These are phyloP conservation scores for Podiceps cristatus DNA, from an alignment of 2,113 vertebrate genomes.

Conservation along the genomic window DNA sequence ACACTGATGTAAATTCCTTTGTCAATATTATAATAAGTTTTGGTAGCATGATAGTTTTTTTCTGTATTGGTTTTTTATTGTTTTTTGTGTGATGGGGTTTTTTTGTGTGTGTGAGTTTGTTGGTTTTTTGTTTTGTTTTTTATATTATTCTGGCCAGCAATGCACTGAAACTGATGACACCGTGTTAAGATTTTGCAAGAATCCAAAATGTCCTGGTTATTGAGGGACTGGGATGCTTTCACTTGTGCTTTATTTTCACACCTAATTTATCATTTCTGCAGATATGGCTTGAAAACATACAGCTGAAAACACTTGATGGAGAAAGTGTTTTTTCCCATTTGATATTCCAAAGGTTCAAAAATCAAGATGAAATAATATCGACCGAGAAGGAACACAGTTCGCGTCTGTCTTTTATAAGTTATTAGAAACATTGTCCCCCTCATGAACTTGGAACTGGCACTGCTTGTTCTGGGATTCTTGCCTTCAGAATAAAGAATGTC, in stretches of 20 bases:
- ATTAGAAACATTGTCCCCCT: neutral
- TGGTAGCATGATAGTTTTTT: neutral
- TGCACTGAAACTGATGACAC: neutral
- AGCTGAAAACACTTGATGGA: neutral
- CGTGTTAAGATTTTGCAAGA: neutral
- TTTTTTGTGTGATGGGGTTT: too few relatives aligned
- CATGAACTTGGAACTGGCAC: neutral
- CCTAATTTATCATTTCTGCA: neutral
- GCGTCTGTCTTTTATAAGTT: neutral
- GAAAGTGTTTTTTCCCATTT: neutral
- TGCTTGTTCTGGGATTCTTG: neutral
- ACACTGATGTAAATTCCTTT: neutral
- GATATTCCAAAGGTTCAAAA: neutral
- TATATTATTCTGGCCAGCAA: neutral
- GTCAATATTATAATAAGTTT: neutral
- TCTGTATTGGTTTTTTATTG: too few relatives aligned
- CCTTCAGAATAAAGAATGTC: slow-evolving; percentile 3
- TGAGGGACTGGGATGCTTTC: neutral
- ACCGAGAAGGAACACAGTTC: neutral
- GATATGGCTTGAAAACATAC: neutral
- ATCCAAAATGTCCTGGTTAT: neutral
- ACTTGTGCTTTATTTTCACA: slow-evolving; percentile 1
- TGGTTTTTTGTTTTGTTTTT: too few relatives aligned
- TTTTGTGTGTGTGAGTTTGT: too few relatives aligned
- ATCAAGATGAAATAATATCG: neutral